Conservation (phyloP, 2,797 vertebrate genomes). For the Scolopax rusticola region DNA sequence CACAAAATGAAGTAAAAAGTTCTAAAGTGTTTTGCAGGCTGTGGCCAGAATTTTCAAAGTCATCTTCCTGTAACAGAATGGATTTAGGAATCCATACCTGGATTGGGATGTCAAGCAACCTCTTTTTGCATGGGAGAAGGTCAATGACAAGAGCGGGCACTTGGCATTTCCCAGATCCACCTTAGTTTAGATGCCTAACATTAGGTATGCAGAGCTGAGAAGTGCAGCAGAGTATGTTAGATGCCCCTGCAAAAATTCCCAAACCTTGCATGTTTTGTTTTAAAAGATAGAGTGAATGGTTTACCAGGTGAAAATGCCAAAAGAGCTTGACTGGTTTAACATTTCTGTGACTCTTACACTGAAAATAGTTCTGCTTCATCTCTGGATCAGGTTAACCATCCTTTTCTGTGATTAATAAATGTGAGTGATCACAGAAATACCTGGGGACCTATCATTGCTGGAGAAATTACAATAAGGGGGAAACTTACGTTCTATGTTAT, state of each 20-base stretch:
- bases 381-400: neutral
- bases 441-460: neutral
- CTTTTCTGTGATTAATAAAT: neutral
- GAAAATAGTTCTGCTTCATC: neutral
- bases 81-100: neutral
- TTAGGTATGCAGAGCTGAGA: neutral
- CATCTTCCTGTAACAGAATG: neutral
- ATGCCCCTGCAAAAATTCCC: neutral
- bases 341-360: neutral
- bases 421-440: neutral
- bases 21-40: neutral
- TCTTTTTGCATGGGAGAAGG: neutral
- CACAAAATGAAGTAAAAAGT: neutral
- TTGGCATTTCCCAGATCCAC: neutral
- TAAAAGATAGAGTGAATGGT: neutral
- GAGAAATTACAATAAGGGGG: neutral
- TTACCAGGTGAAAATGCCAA: neutral
- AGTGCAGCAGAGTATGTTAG: neutral
- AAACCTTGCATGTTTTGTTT: accelerated
- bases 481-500: neutral
- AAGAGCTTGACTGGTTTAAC: neutral
- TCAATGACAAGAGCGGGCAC: neutral
- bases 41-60: neutral
- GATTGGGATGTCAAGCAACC: neutral
- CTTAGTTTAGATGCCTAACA: neutral